Base-by-base conservation (phyloP, 2,113 vertebrate species). In the Suncus etruscus region DNA sequence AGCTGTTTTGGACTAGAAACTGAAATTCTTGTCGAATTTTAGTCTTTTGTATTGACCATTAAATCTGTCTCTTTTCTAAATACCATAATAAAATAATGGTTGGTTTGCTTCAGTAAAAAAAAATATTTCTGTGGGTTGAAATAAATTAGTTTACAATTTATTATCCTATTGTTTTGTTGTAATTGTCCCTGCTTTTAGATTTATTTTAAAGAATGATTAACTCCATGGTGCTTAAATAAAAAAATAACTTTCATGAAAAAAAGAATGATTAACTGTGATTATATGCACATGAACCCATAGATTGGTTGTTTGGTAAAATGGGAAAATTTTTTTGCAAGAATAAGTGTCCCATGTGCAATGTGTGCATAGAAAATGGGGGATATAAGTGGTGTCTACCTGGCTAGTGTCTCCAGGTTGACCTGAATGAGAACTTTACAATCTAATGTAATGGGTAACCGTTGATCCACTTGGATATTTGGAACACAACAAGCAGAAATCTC, bases 1-100 rank as follows among this genome's bases (percentile, higher is more conserved):
- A 97, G 95, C 95, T 95, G 95, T 86, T 90, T 90, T 77, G 27
- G 83, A 93, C 90, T 90, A 16, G 73, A 91, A 86, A 85, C n/a
- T 11, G 24, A 92, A 94, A 91, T 73, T 39, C 91, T 77, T 63
- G 93, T 58, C 86, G 90, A 86, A 88, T 88, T 84, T 73, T 32
- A 83, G 83, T 65, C 89, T 96, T 95, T 89, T 94, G 93, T 94
- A 92, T 94, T 90, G 39, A 78, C 93, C 89, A 70, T 94, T 77
- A 86, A 83, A 79, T 72, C 77, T 76, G 16, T 91, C 82, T 91
- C 74, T 91, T 79, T 87, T 91, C 88, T 77, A 90, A 84, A 75
- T 66, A 68, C 48, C 31, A 45, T 68, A 91, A 24, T 80, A 66
- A n/a, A 82, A 92, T 91, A 94, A 74, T 76, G 5, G 69, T 73